phyloP scores from a whole-genome alignment of 2,113 vertebrate genomes.

The Gymnogyps californianus region DNA sequence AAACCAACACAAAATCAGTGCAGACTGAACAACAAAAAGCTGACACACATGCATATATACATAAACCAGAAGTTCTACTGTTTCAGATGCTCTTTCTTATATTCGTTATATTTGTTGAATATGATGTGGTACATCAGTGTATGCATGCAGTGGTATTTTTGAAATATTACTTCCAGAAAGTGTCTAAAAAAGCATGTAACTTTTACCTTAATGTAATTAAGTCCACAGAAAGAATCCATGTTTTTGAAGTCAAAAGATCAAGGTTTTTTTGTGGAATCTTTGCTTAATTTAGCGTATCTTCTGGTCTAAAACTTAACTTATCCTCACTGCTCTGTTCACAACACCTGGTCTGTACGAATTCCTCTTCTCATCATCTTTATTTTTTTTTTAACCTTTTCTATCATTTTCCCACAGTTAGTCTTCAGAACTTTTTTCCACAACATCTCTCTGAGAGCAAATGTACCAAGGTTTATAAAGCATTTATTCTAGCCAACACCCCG shows the following conservation, averaged over 20 bases:
- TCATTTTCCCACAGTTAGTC: not conserved
- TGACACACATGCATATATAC: not conserved
- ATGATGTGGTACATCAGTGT: too few relatives aligned
- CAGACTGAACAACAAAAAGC: not conserved
- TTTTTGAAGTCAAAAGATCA: not conserved
- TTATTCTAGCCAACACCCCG: not conserved
- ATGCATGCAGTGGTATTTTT: rapidly evolving
- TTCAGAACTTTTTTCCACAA: not conserved
- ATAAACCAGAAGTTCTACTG: not conserved
- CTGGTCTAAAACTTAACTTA: not conserved
- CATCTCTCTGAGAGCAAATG: rapidly evolving
- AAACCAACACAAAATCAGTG: not conserved
- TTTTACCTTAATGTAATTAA: not conserved
- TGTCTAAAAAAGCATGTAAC: not conserved
- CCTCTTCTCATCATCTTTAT: not conserved
- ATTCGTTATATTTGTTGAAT: rapidly evolving
- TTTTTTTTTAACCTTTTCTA: not conserved
- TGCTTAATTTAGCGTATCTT: not conserved
- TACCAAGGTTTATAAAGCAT: not conserved
- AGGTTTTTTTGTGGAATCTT: not conserved
- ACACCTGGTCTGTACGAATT: not conserved
- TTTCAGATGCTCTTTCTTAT: not conserved
- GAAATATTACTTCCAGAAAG: not conserved
- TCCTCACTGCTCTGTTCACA: not conserved
- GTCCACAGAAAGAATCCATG: not conserved